Evolutionary conservation across 2,888 invertebrate species (phyloP).

Genomic region (Magallana nippona): DNA sequence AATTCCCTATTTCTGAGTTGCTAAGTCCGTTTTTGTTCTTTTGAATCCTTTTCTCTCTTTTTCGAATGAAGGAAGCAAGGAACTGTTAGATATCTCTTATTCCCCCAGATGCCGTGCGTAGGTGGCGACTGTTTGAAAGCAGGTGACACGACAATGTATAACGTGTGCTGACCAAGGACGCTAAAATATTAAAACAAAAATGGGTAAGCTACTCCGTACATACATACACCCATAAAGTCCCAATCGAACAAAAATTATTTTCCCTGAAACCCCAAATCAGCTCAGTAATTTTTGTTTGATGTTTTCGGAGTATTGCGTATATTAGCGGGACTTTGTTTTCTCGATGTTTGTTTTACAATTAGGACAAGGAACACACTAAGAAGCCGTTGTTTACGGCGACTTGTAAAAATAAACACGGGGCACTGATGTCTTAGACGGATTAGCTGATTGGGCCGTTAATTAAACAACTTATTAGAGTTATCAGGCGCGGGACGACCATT

Average conservation of each 20-base stretch:
- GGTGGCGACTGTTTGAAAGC: background rate
- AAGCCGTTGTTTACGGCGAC: constrained; percentile 20
- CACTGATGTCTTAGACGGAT: background rate
- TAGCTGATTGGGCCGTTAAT: background rate
- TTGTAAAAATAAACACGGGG: background rate
- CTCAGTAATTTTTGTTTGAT: background rate
- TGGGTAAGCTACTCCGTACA: background rate
- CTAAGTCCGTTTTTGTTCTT: background rate
- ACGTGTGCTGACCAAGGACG: constrained; percentile 13
- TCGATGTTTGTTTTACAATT: constrained; percentile 16
- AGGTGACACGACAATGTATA: background rate
- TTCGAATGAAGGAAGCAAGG: constrained; percentile 6
- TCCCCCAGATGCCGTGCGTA: background rate
- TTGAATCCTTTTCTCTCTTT: background rate
- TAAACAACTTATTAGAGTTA: background rate
- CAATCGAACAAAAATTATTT: background rate
- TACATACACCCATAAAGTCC: background rate
- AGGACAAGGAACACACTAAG: constrained; percentile 3
- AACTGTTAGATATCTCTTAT: constrained; percentile 7
- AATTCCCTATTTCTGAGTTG: constrained; percentile 8
- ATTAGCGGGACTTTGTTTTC: constrained; percentile 1
- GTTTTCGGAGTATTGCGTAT: constrained; percentile 16
- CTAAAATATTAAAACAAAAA: background rate
- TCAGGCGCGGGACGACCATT: no score
- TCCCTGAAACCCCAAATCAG: constrained; percentile 19